Evolutionary conservation across 2,888 invertebrate genomes (phyloP).

Genomic region (Epinotia brunnichana): DNA sequence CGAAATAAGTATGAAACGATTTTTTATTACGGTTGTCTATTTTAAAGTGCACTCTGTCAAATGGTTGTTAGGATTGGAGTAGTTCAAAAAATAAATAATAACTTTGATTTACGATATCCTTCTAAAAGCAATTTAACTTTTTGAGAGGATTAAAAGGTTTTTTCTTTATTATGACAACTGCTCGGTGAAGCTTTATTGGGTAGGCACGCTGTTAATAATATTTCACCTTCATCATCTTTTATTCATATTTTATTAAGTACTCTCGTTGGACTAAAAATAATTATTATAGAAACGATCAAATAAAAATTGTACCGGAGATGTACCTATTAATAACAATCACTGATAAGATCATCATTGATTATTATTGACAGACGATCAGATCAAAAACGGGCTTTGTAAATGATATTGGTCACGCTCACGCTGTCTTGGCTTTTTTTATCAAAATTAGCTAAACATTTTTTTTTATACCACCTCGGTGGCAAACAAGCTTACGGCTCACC

Average conservation of each 20-base stretch:
- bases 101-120: slow-evolving; percentile 69
- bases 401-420: slow-evolving; percentile 26
- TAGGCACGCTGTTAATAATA: not conserved
- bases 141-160: slow-evolving; percentile 54
- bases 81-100: slow-evolving; percentile 50
- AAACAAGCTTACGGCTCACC: too few relatives aligned
- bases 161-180: slow-evolving; percentile 45
- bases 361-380: slow-evolving; percentile 28
- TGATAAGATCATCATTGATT: slow-evolving; percentile 26
- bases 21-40: slow-evolving; percentile 76
- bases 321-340: slow-evolving; percentile 26
- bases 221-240: not conserved
- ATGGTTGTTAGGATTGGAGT: slow-evolving; percentile 59
- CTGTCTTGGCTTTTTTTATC: not conserved
- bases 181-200: slow-evolving; percentile 24
- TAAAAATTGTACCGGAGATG: not conserved
- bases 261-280: not conserved
- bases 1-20: slow-evolving; percentile 68
- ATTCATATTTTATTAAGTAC: slow-evolving; percentile 2
- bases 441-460: not conserved
- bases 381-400: slow-evolving; percentile 9
- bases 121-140: slow-evolving; percentile 48
- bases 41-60: slow-evolving; percentile 71
- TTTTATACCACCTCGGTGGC: too few relatives aligned
- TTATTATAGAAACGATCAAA: not conserved